Percentiles rank a stretch among this genome's conserved stretches.
Conservation (phyloP, 1,140 invertebrate genomes). For the Drosophila micromelanica region DNA sequence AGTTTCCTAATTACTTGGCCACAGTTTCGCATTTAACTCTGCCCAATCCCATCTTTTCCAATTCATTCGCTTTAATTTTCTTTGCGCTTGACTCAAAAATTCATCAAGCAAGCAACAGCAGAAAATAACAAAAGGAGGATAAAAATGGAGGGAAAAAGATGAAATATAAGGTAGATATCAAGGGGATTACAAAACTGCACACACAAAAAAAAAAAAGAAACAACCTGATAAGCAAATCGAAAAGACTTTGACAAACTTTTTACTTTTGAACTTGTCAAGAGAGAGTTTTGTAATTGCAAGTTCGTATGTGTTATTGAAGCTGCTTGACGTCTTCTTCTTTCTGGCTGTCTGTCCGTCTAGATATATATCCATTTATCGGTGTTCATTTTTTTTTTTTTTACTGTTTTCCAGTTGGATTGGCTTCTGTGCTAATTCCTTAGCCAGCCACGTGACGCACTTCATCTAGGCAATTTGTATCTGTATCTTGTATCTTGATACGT, state of each 20-base stretch:
- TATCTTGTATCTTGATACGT: conserved; percentile 6
- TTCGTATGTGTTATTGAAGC: conserved; percentile 56
- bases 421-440: conserved; percentile 26
- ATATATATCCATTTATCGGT: not conserved
- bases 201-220: not conserved
- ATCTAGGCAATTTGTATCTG: conserved; percentile 30
- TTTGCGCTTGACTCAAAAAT: conserved; percentile 16
- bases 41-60: not conserved
- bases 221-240: conserved; percentile 58
- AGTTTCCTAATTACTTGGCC: conserved; percentile 38
- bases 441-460: conserved; percentile 15
- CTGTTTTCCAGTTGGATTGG: conserved; percentile 4
- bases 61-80: conserved; percentile 1
- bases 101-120: conserved; percentile 20
- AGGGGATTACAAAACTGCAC: conserved; percentile 47
- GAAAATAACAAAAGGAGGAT: conserved; percentile 9
- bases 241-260: conserved; percentile 62
- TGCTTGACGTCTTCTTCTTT: conserved; percentile 30
- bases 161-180: conserved; percentile 20
- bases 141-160: not conserved
- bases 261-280: conserved; percentile 31
- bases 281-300: conserved; percentile 63
- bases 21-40: conserved; percentile 8
- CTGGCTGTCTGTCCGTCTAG: not conserved
- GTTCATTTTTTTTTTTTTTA: not conserved